Evolutionary conservation across 1,140 invertebrate genomes (phyloP).

Genomic region (Grapholita molesta): DNA sequence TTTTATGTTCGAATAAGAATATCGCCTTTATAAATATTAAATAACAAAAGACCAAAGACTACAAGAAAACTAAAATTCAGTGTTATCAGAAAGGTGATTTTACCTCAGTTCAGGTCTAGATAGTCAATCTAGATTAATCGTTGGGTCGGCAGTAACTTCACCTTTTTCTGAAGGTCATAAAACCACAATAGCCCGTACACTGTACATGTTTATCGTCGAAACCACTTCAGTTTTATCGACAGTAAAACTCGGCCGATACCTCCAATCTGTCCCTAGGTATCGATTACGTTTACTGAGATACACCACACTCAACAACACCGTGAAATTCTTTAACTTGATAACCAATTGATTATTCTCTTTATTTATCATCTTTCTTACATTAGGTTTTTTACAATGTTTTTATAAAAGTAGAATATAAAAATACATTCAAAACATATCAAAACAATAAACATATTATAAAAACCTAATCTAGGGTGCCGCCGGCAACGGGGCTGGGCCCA

Average conservation of each 20-base stretch:
- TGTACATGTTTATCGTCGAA: conserved; percentile 14
- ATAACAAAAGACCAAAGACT: background rate
- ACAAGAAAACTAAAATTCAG: background rate
- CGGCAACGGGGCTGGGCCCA: no score
- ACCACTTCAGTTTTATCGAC: conserved; percentile 13
- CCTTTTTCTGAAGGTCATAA: conserved; percentile 12
- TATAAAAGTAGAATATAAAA: no score
- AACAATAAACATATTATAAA: no score
- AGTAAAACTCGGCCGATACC: conserved; percentile 5
- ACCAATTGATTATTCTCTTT: no score
- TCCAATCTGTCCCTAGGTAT: background rate
- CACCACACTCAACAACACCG: background rate
- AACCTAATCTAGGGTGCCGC: no score
- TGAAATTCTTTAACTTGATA: background rate
- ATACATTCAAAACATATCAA: no score
- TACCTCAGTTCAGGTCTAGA: background rate
- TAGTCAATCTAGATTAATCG: conserved; percentile 8
- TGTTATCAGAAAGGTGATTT: background rate
- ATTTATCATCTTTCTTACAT: no score
- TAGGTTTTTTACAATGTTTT: no score
- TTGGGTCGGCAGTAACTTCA: background rate
- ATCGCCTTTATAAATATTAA: no score
- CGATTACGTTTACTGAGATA: background rate
- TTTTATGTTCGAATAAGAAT: no score
- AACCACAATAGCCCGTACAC: background rate